Evolutionary conservation across 2,888 invertebrate species (phyloP).

Genomic region (Phortica okadai): DNA sequence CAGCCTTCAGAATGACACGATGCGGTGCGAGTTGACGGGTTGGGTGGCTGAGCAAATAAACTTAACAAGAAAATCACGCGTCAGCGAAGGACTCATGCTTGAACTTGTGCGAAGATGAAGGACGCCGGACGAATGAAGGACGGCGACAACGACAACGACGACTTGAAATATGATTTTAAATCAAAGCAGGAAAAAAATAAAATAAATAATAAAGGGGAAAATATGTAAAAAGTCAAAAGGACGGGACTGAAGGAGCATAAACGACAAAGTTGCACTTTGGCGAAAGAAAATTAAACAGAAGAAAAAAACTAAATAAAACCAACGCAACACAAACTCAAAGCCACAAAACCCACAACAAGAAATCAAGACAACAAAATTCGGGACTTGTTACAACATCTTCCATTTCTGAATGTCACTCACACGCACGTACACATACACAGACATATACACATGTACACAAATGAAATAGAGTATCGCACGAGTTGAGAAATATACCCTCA

Average conservation of each 20-base stretch:
- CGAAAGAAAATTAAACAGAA: neutral
- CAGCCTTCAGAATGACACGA: no score
- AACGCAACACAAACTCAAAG: neutral
- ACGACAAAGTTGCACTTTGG: neutral
- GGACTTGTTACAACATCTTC: neutral
- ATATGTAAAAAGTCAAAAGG: neutral
- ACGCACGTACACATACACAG: no score
- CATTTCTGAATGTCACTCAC: no score
- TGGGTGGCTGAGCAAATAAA: neutral
- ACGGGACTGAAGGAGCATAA: neutral
- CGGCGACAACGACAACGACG: no score
- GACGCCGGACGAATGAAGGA: neutral
- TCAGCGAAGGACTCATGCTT: neutral
- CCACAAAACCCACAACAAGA: neutral
- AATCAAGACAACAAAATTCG: slow-evolving; percentile 11
- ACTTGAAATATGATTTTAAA: slow-evolving; percentile 5
- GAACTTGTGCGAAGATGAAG: slow-evolving; percentile 15
- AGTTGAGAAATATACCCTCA: no score
- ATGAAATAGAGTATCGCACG: no score
- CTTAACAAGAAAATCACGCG: slow-evolving; percentile 21
- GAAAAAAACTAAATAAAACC: neutral
- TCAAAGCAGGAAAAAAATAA: neutral
- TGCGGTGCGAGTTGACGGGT: no score
- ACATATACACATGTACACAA: no score
- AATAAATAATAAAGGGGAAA: neutral